These are phyloP conservation scores for Pediacus dermestoides DNA, from an alignment of 2,888 invertebrate species.

Conservation along the genomic window DNA sequence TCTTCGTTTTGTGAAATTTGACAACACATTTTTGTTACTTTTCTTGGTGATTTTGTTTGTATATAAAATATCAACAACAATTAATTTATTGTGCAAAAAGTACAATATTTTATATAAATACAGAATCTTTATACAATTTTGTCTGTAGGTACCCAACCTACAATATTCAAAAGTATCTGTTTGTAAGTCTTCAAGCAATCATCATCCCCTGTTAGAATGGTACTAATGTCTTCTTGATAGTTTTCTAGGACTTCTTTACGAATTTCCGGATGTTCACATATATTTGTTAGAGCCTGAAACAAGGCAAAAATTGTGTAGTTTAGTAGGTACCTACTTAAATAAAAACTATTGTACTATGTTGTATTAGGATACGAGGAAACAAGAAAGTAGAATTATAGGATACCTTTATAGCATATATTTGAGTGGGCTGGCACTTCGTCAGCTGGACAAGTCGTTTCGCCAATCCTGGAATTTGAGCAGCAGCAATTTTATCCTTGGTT, in stretches of 20 bases:
- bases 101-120: too few species aligned
- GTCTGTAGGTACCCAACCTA: constrained; percentile 36
- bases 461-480: constrained; percentile 34
- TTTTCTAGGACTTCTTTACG: constrained; percentile 28
- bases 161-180: constrained; percentile 28
- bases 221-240: constrained; percentile 27
- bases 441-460: constrained; percentile 34
- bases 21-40: too few species aligned
- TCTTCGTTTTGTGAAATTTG: too few species aligned
- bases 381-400: too few species aligned
- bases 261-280: constrained; percentile 38
- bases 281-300: constrained; percentile 37
- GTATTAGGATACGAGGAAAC: too few species aligned
- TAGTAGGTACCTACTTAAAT: background rate
- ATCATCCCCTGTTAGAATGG: constrained; percentile 25
- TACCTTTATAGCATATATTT: constrained; percentile 11
- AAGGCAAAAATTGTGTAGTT: background rate
- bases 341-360: too few species aligned
- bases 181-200: constrained; percentile 29
- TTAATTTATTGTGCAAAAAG: too few species aligned
- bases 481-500: constrained; percentile 38
- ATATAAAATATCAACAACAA: too few species aligned
- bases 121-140: too few species aligned
- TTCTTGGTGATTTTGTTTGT: too few species aligned
- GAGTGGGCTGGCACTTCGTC: constrained; percentile 16